Conservation (phyloP, 1,140 invertebrate species). For the Nebria ingens region DNA sequence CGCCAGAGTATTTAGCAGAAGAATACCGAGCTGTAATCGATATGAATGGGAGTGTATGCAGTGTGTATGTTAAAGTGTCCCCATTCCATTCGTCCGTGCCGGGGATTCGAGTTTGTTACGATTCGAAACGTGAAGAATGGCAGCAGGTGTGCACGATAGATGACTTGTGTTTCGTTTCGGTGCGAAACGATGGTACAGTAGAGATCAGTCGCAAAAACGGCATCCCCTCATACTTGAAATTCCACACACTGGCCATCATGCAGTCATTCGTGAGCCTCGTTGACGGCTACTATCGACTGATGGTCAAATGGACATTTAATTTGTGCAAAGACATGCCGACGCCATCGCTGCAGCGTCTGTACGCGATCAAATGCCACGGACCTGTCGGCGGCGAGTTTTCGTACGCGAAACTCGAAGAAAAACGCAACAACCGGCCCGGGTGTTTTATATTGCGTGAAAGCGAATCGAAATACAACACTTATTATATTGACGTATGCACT, state of each 20-base stretch:
- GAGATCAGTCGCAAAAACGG: slow-evolving; percentile 69
- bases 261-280: slow-evolving; percentile 73
- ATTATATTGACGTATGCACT: slow-evolving; percentile 68
- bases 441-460: slow-evolving; percentile 74
- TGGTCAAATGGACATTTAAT: slow-evolving; percentile 83
- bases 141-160: slow-evolving; percentile 66
- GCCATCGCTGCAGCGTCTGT: slow-evolving; percentile 62
- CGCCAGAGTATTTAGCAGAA: slow-evolving; percentile 71
- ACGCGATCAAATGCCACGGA: slow-evolving; percentile 71
- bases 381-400: slow-evolving; percentile 78
- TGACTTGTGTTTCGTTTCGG: slow-evolving; percentile 68
- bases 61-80: slow-evolving; percentile 52
- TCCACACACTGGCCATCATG: slow-evolving; percentile 45
- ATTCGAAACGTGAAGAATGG: slow-evolving; percentile 53
- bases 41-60: slow-evolving; percentile 45
- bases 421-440: slow-evolving; percentile 59
- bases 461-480: slow-evolving; percentile 63
- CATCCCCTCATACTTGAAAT: slow-evolving; percentile 64
- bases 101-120: slow-evolving; percentile 50
- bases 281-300: slow-evolving; percentile 80
- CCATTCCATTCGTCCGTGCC: slow-evolving; percentile 57
- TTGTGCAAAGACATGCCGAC: slow-evolving; percentile 68
- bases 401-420: slow-evolving; percentile 68
- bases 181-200: slow-evolving; percentile 56
- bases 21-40: slow-evolving; percentile 58